phyloP scores from a whole-genome alignment of 2,888 invertebrate species.

The Drosophila conformis region DNA sequence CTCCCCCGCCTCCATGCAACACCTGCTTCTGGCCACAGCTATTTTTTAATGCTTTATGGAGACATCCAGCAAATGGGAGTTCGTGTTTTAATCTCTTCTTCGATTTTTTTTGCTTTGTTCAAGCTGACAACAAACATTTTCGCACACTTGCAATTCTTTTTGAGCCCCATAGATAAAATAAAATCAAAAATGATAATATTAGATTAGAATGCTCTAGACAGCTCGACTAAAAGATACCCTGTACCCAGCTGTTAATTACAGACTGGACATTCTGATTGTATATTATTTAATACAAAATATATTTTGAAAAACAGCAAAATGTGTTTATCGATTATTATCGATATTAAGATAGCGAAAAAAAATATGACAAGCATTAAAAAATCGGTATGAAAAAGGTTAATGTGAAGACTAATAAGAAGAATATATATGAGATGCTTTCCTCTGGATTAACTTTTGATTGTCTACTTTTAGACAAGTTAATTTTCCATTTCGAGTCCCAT shows the following conservation, averaged over 20 bases:
- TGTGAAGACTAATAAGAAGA: not conserved
- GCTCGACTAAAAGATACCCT: not conserved
- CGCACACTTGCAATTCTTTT: conserved; percentile 17
- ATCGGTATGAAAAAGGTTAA: not conserved
- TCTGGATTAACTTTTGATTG: not conserved
- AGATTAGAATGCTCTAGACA: no score
- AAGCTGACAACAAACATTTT: conserved; percentile 42
- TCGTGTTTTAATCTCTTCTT: conserved; percentile 14
- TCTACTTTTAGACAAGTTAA: not conserved
- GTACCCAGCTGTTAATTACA: not conserved
- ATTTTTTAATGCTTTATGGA: conserved; percentile 23
- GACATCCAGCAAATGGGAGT: conserved; percentile 30
- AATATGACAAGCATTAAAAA: not conserved
- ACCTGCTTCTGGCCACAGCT: conserved; percentile 33
- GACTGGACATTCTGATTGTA: not conserved
- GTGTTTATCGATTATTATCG: no score
- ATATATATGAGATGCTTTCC: not conserved
- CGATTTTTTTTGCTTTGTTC: conserved; percentile 11
- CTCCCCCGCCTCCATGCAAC: not conserved
- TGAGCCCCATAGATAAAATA: not conserved
- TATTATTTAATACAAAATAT: not conserved
- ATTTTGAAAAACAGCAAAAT: no score
- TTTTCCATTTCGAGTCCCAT: not conserved
- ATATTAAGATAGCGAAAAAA: no score
- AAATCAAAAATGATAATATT: no score